Conservation (phyloP, 2,797 vertebrate genomes). For the Antennarius maculatus region DNA sequence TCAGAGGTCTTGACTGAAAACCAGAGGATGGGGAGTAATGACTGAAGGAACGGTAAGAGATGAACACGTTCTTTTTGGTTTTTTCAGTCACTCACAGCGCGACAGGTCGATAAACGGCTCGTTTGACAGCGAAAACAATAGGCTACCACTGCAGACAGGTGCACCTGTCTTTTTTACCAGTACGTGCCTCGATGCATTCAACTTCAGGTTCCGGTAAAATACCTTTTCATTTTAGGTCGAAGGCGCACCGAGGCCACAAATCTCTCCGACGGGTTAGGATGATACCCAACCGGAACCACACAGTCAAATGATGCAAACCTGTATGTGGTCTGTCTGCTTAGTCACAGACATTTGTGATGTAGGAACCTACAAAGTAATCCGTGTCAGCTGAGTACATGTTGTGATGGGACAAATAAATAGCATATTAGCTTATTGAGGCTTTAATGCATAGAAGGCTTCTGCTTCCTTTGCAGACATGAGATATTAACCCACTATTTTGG, state of each 20-base stretch:
- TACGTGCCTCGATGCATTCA: conserved; percentile 70
- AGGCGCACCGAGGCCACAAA: conserved; percentile 50
- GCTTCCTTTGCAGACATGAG: conserved; percentile 25
- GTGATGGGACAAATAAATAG: conserved; percentile 16
- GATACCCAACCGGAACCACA: conserved; percentile 24
- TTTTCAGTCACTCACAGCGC: conserved; percentile 7
- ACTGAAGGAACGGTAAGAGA: conserved; percentile 79
- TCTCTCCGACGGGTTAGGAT: conserved; percentile 36
- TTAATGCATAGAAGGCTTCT: conserved; percentile 4
- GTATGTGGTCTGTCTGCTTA: conserved; percentile 64
- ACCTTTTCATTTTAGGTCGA: conserved; percentile 52
- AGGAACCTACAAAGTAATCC: conserved; percentile 27
- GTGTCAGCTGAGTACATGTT: conserved; percentile 18
- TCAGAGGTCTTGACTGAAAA: conserved; percentile 68
- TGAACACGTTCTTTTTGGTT: conserved; percentile 18
- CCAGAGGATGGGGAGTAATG: conserved; percentile 72
- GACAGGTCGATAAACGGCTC: conserved; percentile 49
- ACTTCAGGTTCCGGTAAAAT: conserved; percentile 53
- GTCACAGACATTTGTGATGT: conserved; percentile 69
- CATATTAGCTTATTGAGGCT: conserved; percentile 19
- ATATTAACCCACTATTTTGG: conserved; percentile 48
- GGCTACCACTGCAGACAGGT: conserved; percentile 77
- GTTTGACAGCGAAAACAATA: conserved; percentile 64
- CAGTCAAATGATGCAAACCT: conserved; percentile 56
- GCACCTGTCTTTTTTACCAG: conserved; percentile 71